These are phyloP conservation scores for Trididemnum nubilum DNA, from an alignment of 23 tunicate genomes.

Conservation along the genomic window DNA sequence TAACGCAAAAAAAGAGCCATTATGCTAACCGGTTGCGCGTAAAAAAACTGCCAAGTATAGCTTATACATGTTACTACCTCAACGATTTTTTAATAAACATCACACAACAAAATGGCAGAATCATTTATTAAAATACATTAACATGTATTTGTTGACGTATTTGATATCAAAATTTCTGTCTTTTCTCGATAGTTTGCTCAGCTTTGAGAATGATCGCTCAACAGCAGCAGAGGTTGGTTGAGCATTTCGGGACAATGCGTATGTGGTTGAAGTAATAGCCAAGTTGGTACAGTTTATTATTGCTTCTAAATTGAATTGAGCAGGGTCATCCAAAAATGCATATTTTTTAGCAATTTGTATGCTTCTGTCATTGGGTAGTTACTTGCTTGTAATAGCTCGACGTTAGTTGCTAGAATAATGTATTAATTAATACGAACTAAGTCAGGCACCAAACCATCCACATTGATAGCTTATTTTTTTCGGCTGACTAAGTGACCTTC, in stretches of 20 bases:
- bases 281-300: slow-evolving; percentile 35
- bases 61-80: too few species aligned
- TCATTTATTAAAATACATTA: slow-evolving; percentile 26
- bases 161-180: slow-evolving; percentile 21
- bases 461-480: slow-evolving; percentile 24
- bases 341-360: slow-evolving; percentile 12
- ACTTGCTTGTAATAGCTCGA: slow-evolving; percentile 33
- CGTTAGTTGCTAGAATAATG: slow-evolving; percentile 14
- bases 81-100: too few species aligned
- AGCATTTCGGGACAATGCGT: slow-evolving; percentile 26
- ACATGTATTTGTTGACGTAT: slow-evolving; percentile 27
- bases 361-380: slow-evolving; percentile 22
- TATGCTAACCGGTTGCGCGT: too few species aligned
- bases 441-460: slow-evolving; percentile 1
- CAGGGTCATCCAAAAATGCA: slow-evolving; percentile 34
- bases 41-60: too few species aligned
- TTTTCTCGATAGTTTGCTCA: slow-evolving; percentile 26
- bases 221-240: slow-evolving; percentile 32
- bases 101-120: slow-evolving; percentile 14
- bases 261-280: slow-evolving; percentile 21
- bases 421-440: slow-evolving; percentile 8
- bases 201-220: slow-evolving; percentile 34
- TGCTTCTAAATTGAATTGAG: slow-evolving; percentile 34
- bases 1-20: too few species aligned
- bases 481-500: too few species aligned